Conservation (phyloP, 1,140 invertebrate species). For the Phymastichus coffea region DNA sequence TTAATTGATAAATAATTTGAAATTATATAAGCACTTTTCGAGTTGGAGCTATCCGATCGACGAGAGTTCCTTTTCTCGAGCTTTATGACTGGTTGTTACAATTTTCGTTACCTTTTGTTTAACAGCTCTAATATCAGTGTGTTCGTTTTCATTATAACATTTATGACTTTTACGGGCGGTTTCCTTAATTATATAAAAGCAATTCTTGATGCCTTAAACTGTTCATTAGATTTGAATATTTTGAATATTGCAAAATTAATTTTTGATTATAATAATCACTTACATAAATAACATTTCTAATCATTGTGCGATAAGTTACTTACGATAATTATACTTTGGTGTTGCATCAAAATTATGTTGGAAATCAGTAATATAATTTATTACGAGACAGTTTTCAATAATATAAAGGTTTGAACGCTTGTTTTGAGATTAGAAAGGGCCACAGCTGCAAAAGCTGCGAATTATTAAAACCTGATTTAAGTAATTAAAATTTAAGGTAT, state of each 20-base stretch:
- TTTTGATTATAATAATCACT: no score
- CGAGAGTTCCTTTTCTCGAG: slow-evolving; percentile 23
- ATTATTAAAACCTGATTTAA: slow-evolving; percentile 7
- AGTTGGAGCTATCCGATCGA: no score
- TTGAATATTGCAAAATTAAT: no score
- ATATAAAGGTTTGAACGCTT: neutral
- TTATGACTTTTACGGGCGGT: no score
- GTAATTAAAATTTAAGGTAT: slow-evolving; percentile 10
- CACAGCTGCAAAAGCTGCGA: neutral
- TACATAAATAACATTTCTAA: no score
- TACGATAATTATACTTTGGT: neutral
- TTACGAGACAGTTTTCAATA: slow-evolving; percentile 12
- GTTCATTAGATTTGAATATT: no score
- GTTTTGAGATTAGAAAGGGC: slow-evolving; percentile 5
- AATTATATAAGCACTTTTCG: no score
- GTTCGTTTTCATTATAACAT: no score
- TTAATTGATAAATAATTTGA: no score
- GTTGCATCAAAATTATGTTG: neutral
- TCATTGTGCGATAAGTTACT: neutral
- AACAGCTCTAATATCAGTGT: no score
- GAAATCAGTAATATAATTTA: neutral
- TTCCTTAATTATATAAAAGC: no score
- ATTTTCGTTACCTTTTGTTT: neutral
- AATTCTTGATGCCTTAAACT: no score
- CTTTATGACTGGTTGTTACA: slow-evolving; percentile 1